Percentiles rank a stretch among this genome's conserved stretches.
Evolutionary conservation across 2,797 vertebrate species (phyloP).

Genomic region (Hemibagrus guttatus): DNA sequence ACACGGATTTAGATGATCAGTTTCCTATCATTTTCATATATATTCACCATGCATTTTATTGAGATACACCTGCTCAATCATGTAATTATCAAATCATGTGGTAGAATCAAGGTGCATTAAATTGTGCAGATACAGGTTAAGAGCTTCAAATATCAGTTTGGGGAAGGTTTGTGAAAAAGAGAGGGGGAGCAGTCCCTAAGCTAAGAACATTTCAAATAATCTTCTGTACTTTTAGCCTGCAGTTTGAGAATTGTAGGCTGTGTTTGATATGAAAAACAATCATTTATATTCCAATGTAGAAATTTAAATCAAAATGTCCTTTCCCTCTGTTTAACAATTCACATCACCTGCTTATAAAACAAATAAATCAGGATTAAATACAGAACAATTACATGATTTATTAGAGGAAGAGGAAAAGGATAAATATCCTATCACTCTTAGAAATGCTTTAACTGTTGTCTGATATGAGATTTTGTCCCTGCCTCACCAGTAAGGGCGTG

Average conservation of each 20-base stretch:
- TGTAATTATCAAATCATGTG: not conserved
- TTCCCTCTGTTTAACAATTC: not conserved
- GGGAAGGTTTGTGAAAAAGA: no score
- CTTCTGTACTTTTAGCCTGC: not conserved
- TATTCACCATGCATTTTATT: not conserved
- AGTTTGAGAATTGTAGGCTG: not conserved
- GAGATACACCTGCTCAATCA: not conserved
- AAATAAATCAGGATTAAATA: not conserved
- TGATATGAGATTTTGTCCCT: conserved; percentile 47
- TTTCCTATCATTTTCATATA: not conserved
- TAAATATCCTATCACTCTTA: not conserved
- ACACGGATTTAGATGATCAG: not conserved
- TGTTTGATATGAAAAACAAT: not conserved
- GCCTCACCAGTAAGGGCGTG: conserved; percentile 89
- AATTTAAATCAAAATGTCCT: not conserved
- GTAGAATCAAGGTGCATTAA: not conserved
- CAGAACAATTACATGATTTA: not conserved
- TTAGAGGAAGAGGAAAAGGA: not conserved
- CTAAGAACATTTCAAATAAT: not conserved
- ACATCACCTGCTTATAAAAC: not conserved
- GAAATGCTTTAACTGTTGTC: not conserved
- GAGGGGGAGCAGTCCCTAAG: not conserved
- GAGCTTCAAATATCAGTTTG: not conserved
- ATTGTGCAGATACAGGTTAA: not conserved
- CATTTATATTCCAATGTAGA: not conserved